Percentiles rank a stretch among this genome's conserved stretches.
Evolutionary conservation across 2,888 invertebrate genomes (phyloP).

Genomic region (Scelioninae gen. 1): DNA sequence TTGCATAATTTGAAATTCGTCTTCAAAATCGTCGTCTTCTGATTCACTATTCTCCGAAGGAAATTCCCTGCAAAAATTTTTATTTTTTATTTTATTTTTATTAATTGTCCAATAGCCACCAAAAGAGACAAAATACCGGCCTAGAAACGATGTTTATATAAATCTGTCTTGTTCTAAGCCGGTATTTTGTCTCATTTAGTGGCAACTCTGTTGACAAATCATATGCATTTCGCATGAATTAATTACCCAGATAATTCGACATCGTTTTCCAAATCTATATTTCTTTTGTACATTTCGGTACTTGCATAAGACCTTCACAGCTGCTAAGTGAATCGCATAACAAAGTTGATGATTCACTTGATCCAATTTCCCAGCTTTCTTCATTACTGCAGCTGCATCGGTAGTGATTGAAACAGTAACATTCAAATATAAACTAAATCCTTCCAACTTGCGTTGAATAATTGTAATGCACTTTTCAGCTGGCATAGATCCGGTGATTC

Average conservation of each 20-base stretch:
- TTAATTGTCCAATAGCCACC: neutral
- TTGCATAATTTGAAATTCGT: neutral
- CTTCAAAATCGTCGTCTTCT: conserved; percentile 21
- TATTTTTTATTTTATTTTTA: neutral
- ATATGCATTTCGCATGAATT: too few species aligned
- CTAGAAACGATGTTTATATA: too few species aligned
- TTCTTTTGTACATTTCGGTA: neutral
- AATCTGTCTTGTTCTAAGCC: too few species aligned
- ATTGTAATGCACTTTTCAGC: conserved; percentile 27
- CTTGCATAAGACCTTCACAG: conserved; percentile 28
- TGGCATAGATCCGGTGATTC: conserved; percentile 26
- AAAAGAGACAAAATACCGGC: too few species aligned
- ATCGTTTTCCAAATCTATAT: too few species aligned
- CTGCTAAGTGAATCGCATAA: conserved; percentile 24
- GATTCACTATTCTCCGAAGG: neutral
- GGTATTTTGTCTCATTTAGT: too few species aligned
- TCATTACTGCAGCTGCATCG: conserved; percentile 69
- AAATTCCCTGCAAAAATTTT: conserved; percentile 7
- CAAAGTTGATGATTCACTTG: conserved; percentile 30
- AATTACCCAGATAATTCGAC: too few species aligned
- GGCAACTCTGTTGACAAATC: too few species aligned
- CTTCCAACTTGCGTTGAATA: conserved; percentile 9
- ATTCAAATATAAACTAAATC: neutral
- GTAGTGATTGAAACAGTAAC: conserved; percentile 23
- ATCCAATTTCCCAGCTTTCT: conserved; percentile 28